Evolutionary conservation across 2,888 invertebrate species (phyloP), one percentile per base, ranked within the genome.

Genomic region (Drosophila affinis): DNA sequence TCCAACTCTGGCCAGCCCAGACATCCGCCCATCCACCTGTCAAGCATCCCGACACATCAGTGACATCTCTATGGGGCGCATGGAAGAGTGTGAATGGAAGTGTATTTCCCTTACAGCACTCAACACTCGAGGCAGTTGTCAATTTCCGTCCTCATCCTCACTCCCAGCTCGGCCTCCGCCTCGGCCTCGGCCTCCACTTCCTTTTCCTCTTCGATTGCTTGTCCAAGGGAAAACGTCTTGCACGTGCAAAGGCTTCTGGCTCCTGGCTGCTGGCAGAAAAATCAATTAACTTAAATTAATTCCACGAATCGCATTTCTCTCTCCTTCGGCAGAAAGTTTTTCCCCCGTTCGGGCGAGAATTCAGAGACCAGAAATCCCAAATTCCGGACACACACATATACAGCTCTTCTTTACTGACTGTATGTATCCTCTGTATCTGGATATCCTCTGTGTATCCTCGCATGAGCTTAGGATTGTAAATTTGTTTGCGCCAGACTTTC

Each of bases 221-320:
- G 48, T 39, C 17, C 61, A 34, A 44, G 45, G 68, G 51, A 69
- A 57, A 58, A 67, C 47, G 59, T 69, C 70, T 69, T 60, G 75
- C 82, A 79, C 79, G 79, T 77, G 69, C 72, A 70, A 56, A 68
- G 39, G 29, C 27, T 27, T 27, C 27, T 21, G 21, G 21, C 24
- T 24, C 24, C 24, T 24, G 24, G 24, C 24, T 24, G 21, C 21
- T 24, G 24, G 78, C 69, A 67, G 58, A 72, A 75, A 81, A 83
- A 79, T 87, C 87, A 83, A 83, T 85, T 87, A 83, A 79, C 82
- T 81, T 79, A 70, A 83, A 87, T 85, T 77, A 83, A 87, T 85
- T 87, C 82, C 69, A 65, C 67, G 75, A 76, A 72, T 68, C 63
- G 62, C 68, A 75, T 69, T 62, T 65, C 72, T 54, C 49, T 17